phyloP scores from a whole-genome alignment of 2,113 vertebrate genomes.

The Chloropsis hardwickii region DNA sequence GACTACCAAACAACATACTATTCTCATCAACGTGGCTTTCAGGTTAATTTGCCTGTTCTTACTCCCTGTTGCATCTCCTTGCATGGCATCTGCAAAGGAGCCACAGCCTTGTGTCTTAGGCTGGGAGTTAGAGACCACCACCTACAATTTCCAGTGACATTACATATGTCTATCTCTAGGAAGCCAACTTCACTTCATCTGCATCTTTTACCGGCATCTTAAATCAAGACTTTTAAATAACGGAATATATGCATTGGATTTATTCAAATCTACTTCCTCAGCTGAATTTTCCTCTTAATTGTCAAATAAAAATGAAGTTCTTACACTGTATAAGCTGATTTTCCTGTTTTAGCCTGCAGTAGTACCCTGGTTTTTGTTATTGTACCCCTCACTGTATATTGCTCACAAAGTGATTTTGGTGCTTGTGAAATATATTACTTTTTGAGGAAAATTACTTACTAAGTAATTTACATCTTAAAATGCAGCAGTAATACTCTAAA shows the following conservation, averaged over 20 bases:
- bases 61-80: background rate
- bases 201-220: background rate
- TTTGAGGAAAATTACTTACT: background rate
- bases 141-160: background rate
- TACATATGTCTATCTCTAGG: rapidly evolving
- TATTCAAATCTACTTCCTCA: background rate
- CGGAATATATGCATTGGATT: background rate
- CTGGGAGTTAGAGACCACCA: background rate
- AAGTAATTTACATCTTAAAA: background rate
- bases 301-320: background rate
- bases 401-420: background rate
- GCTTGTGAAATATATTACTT: background rate
- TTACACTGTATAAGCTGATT: background rate
- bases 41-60: background rate
- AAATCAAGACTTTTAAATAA: background rate
- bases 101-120: background rate
- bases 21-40: background rate
- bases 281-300: background rate
- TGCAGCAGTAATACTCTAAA: background rate
- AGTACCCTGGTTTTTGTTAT: background rate
- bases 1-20: rapidly evolving
- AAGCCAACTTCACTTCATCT: background rate
- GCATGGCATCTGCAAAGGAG: background rate
- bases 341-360: background rate
- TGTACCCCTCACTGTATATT: rapidly evolving